Conservation (phyloP, 2,888 invertebrate genomes). For the Serrognathus titanus region DNA sequence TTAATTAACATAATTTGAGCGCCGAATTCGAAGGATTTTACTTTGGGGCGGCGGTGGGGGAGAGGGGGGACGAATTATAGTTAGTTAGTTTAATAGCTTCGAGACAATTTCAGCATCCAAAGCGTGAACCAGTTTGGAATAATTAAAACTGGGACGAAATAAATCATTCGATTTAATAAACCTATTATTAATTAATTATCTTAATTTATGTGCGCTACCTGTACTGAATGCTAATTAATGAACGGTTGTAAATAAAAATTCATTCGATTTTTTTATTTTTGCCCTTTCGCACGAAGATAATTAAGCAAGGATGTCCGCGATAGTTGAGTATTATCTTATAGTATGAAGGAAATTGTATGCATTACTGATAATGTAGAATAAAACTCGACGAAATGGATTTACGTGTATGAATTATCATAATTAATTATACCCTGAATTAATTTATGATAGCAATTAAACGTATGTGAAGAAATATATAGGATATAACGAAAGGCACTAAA, state of each 20-base stretch:
- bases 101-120: neutral
- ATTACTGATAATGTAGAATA: no score
- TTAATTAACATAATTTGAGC: slow-evolving; percentile 2
- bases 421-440: no score
- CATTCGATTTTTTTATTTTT: neutral
- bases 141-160: slow-evolving; percentile 10
- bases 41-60: neutral
- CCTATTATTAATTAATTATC: slow-evolving; percentile 13
- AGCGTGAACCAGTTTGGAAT: neutral
- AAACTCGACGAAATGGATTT: no score
- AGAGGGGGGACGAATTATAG: slow-evolving; percentile 4
- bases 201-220: slow-evolving; percentile 12
- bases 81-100: neutral
- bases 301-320: no score
- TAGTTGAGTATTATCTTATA: no score
- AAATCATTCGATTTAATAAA: slow-evolving; percentile 15
- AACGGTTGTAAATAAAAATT: neutral
- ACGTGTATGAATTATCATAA: no score
- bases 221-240: slow-evolving; percentile 5
- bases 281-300: no score
- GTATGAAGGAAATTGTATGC: no score
- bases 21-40: no score
- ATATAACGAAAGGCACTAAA: no score
- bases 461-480: no score
- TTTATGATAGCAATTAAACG: no score